These are phyloP conservation scores for Lindbergichthys nudifrons DNA, from an alignment of 2,797 vertebrate genomes.

Conservation along the genomic window DNA sequence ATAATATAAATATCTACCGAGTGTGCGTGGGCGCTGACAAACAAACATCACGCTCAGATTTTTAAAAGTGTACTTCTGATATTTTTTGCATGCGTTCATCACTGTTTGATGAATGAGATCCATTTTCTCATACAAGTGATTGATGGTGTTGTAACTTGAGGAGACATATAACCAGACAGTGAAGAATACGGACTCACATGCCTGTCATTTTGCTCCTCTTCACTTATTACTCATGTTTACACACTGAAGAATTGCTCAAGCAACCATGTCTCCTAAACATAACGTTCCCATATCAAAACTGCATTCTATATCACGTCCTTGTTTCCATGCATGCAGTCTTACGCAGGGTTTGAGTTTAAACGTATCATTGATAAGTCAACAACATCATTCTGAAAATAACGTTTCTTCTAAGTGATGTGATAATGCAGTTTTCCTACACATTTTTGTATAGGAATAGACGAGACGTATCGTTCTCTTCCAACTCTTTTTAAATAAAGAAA, in stretches of 20 bases:
- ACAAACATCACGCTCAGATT: background rate
- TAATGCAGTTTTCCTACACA: no score
- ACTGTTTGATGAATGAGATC: constrained; percentile 53
- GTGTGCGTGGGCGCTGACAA: background rate
- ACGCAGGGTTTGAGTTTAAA: no score
- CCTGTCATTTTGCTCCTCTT: constrained; percentile 3
- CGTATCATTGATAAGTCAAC: no score
- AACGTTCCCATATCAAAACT: no score
- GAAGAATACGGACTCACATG: constrained; percentile 25
- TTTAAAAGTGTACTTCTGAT: background rate
- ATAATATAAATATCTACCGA: background rate
- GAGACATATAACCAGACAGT: constrained; percentile 38
- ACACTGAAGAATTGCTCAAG: background rate
- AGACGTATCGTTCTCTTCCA: no score
- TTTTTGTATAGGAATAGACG: no score
- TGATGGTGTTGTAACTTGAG: constrained; percentile 43
- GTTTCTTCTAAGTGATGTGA: no score
- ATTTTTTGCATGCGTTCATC: background rate
- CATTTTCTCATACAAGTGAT: constrained; percentile 44
- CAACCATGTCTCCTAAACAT: no score
- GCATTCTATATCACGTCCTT: no score
- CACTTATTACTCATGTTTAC: constrained; percentile 16
- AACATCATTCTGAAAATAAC: no score
- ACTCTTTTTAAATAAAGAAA: no score
- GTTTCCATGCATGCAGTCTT: no score